Evolutionary conservation across 2,888 invertebrate species (phyloP).

Genomic region (Cylindroiulus punctatus): DNA sequence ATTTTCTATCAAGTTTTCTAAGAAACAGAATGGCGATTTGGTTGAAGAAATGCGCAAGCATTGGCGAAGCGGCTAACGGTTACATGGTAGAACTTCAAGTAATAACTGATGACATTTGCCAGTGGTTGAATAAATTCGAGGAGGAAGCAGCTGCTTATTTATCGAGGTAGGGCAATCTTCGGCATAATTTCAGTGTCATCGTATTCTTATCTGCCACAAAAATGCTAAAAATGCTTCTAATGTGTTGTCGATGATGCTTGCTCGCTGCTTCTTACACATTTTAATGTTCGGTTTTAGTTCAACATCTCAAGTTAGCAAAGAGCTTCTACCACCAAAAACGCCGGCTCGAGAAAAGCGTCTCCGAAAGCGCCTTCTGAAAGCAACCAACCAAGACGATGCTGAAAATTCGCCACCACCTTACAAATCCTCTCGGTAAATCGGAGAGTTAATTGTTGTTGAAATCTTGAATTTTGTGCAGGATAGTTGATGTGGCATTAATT

Average conservation of each 20-base stretch:
- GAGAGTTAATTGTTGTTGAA: background rate
- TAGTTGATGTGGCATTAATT: background rate
- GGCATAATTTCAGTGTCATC: too few species aligned
- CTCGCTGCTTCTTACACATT: too few species aligned
- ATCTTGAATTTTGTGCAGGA: background rate
- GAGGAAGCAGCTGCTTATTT: background rate
- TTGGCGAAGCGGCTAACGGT: background rate
- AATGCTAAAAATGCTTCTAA: too few species aligned
- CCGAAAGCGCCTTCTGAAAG: background rate
- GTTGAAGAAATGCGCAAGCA: background rate
- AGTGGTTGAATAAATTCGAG: background rate
- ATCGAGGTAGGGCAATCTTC: background rate
- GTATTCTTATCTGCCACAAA: too few species aligned
- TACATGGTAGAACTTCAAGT: constrained; percentile 17
- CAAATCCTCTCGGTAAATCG: constrained; percentile 1
- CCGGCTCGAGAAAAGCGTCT: background rate
- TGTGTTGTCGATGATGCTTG: too few species aligned
- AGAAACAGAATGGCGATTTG: background rate
- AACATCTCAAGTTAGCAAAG: background rate
- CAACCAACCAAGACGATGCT: background rate
- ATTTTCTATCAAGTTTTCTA: background rate
- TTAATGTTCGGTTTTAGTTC: background rate
- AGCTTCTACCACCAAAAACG: background rate
- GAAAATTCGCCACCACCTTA: background rate
- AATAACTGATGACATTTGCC: background rate